These are phyloP conservation scores for Phataginus tricuspis DNA, from an alignment of 2,797 vertebrate genomes.

Conservation along the genomic window DNA sequence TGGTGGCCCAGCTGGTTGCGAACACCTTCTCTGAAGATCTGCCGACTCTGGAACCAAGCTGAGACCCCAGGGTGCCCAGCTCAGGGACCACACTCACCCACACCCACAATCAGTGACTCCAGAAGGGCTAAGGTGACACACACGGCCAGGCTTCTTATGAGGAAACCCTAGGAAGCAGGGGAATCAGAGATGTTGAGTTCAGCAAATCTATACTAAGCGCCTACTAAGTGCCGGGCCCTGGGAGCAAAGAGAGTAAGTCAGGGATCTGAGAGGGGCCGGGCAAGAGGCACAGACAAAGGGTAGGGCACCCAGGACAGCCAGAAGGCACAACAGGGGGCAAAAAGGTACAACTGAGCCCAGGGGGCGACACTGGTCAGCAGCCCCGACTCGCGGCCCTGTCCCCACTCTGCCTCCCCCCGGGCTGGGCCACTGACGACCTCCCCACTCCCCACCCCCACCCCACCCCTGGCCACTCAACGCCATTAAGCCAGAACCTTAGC, in stretches of 20 bases:
- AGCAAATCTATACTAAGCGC: background rate
- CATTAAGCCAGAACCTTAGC: background rate
- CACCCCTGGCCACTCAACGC: too few relatives aligned
- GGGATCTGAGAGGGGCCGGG: background rate
- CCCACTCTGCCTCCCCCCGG: background rate
- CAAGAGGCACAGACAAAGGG: background rate
- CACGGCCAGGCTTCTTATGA: background rate
- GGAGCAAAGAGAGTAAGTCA: background rate
- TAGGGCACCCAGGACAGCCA: accelerated
- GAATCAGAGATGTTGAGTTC: background rate
- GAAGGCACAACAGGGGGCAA: background rate
- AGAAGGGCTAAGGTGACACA: background rate
- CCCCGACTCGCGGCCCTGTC: background rate
- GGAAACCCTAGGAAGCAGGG: background rate
- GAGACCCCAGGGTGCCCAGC: background rate
- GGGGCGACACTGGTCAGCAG: background rate
- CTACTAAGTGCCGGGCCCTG: too few relatives aligned
- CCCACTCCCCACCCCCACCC: background rate
- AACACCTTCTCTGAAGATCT: background rate
- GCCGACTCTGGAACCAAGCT: background rate
- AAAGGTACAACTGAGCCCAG: too few relatives aligned
- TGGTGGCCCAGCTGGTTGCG: background rate
- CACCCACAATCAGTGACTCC: background rate
- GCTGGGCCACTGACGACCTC: background rate
- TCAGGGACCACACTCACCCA: background rate